Evolutionary conservation across 2,888 invertebrate species (phyloP).

Genomic region (Piscicola geometra): DNA sequence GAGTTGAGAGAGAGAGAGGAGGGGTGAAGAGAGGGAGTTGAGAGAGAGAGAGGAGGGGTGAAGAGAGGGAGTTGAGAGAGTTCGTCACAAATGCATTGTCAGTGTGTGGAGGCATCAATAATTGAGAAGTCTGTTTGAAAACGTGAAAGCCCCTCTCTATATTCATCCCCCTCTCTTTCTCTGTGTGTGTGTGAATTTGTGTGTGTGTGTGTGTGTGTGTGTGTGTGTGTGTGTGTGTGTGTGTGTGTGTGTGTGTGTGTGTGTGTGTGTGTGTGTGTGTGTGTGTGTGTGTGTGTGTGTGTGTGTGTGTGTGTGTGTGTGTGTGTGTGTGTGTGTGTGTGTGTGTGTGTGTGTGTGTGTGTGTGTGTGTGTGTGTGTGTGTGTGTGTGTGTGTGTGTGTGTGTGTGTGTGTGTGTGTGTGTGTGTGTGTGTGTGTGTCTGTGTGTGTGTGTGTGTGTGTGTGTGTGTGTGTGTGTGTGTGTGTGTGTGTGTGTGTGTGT

Average conservation of each 20-base stretch:
- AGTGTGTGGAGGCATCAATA: too few species aligned
- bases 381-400: conserved; percentile 14
- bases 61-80: too few species aligned
- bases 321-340: conserved; percentile 15
- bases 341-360: conserved; percentile 17
- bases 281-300: conserved; percentile 15
- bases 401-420: conserved; percentile 11
- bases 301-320: conserved; percentile 13
- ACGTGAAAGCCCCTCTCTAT: too few species aligned
- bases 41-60: too few species aligned
- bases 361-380: conserved; percentile 11
- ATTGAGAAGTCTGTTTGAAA: too few species aligned
- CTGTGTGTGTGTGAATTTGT: too few species aligned
- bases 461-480: conserved; percentile 13
- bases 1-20: too few species aligned
- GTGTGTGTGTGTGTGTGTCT: conserved; percentile 14
- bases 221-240: conserved; percentile 13
- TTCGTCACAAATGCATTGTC: too few species aligned
- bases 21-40: too few species aligned
- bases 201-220: conserved; percentile 18
- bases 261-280: conserved; percentile 15
- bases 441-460: conserved; percentile 9
- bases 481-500: conserved; percentile 15
- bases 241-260: conserved; percentile 17
- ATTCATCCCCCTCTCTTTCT: too few species aligned